Evolutionary conservation across 2,888 invertebrate genomes (phyloP).

Genomic region (Mesorhabditis spiculigera): DNA sequence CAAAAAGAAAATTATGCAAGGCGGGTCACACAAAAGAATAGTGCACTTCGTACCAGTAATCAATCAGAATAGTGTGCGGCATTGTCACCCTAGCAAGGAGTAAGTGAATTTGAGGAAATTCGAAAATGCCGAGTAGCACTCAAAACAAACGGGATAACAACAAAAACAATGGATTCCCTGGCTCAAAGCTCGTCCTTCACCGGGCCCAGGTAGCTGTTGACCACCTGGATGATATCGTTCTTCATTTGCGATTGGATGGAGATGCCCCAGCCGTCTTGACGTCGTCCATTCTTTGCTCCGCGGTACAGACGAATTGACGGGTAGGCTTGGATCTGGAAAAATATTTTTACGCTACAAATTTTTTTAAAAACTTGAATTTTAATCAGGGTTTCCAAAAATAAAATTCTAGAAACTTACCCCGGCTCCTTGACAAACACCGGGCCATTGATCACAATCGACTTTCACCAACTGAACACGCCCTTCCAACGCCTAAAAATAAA

Average conservation of each 20-base stretch:
- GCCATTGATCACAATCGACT: constrained; percentile 69
- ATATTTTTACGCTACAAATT: background rate
- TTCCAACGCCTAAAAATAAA: constrained; percentile 60
- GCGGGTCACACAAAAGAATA: no score
- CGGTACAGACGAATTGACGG: constrained; percentile 67
- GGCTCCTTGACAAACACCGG: constrained; percentile 64
- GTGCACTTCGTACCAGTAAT: no score
- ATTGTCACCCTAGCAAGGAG: no score
- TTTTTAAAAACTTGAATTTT: background rate
- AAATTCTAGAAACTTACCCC: constrained; percentile 40
- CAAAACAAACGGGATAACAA: no score
- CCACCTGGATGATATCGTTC: constrained; percentile 29
- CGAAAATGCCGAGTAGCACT: no score
- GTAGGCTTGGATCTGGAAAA: constrained; percentile 63
- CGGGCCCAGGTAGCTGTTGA: constrained; percentile 14
- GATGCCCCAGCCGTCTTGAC: constrained; percentile 38
- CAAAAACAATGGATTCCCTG: background rate
- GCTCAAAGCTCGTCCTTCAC: constrained; percentile 15
- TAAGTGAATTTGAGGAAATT: no score
- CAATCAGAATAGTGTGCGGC: no score
- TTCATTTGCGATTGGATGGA: constrained; percentile 35
- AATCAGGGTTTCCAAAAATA: no score
- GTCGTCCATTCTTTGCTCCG: constrained; percentile 33
- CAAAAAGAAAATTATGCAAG: no score
- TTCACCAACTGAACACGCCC: constrained; percentile 67